Conservation (phyloP, 2,888 invertebrate species). For the Hartigia nigra region DNA sequence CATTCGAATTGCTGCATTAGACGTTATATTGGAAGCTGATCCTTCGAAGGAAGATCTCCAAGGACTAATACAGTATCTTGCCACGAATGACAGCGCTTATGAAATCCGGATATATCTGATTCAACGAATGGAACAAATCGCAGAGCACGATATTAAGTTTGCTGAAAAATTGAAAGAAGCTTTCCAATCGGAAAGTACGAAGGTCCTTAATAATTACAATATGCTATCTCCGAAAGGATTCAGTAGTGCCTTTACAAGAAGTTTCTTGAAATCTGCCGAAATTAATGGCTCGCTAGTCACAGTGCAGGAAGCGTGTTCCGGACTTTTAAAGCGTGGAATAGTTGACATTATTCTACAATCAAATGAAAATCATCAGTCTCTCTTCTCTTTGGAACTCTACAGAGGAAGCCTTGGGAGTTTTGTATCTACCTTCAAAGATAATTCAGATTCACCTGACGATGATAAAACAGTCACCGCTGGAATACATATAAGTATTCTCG, state of each 20-base stretch:
- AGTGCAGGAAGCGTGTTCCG: constrained; percentile 80
- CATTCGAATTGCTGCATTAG: constrained; percentile 76
- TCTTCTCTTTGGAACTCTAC: constrained; percentile 82
- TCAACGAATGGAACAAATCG: constrained; percentile 72
- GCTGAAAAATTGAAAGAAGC: constrained; percentile 59
- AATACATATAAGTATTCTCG: constrained; percentile 81
- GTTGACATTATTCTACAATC: constrained; percentile 78
- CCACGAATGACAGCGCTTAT: constrained; percentile 68
- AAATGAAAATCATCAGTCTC: constrained; percentile 68
- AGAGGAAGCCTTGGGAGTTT: constrained; percentile 79
- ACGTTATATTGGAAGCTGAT: constrained; percentile 73
- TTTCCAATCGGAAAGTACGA: constrained; percentile 58
- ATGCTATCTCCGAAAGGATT: constrained; percentile 77
- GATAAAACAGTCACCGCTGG: constrained; percentile 80
- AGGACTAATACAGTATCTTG: constrained; percentile 68
- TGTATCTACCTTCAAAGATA: constrained; percentile 63
- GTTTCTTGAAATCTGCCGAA: constrained; percentile 70
- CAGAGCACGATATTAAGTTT: constrained; percentile 68
- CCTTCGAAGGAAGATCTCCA: constrained; percentile 70
- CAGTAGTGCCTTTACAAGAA: constrained; percentile 78
- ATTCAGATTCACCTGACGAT: constrained; percentile 61
- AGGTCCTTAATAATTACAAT: constrained; percentile 79
- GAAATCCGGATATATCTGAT: constrained; percentile 76
- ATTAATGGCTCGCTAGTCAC: constrained; percentile 76
- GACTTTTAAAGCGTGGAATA: constrained; percentile 80